A percentile compares a stretch with the other conserved stretches of the same genome.
Conservation (phyloP, 2,888 invertebrate species). For the Lobophora halterata region DNA sequence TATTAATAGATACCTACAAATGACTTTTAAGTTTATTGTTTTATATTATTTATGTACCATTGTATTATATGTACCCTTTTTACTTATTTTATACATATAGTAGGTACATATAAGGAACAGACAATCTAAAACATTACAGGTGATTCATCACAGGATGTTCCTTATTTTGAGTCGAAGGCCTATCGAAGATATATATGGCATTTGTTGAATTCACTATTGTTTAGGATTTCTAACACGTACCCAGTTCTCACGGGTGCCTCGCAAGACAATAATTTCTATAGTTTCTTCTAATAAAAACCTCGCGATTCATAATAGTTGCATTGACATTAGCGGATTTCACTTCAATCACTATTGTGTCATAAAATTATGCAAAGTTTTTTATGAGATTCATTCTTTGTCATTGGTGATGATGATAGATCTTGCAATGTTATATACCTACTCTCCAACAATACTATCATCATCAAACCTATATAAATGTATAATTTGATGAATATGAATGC, state of each 20-base stretch:
- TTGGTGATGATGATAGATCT: constrained; percentile 17
- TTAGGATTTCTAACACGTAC: constrained; percentile 70
- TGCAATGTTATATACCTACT: constrained; percentile 6
- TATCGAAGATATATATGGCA: constrained; percentile 41
- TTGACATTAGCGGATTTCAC: constrained; percentile 23
- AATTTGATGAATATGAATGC: too few relatives aligned
- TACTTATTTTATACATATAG: too few relatives aligned
- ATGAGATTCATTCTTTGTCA: constrained; percentile 10
- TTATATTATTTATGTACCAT: too few relatives aligned
- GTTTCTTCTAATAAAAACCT: constrained; percentile 36
- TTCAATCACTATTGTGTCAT: constrained; percentile 28
- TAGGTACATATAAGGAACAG: too few relatives aligned
- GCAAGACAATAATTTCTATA: constrained; percentile 45
- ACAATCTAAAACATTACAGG: too few relatives aligned
- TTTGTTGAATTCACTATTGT: constrained; percentile 49
- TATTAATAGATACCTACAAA: too few relatives aligned
- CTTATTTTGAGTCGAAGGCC: constrained; percentile 39
- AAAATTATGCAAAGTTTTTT: constrained; percentile 22
- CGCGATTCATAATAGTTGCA: constrained; percentile 23
- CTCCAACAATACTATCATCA: constrained; percentile 2
- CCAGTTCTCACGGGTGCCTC: constrained; percentile 60
- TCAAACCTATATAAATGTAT: too few relatives aligned
- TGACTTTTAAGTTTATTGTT: too few relatives aligned
- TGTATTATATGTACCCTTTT: too few relatives aligned
- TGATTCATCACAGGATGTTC: constrained; percentile 34